A percentile compares a stretch with the other conserved stretches of the same genome.
These are phyloP conservation scores for Lysandra bellargus DNA, from an alignment of 2,888 invertebrate species.

Conservation along the genomic window DNA sequence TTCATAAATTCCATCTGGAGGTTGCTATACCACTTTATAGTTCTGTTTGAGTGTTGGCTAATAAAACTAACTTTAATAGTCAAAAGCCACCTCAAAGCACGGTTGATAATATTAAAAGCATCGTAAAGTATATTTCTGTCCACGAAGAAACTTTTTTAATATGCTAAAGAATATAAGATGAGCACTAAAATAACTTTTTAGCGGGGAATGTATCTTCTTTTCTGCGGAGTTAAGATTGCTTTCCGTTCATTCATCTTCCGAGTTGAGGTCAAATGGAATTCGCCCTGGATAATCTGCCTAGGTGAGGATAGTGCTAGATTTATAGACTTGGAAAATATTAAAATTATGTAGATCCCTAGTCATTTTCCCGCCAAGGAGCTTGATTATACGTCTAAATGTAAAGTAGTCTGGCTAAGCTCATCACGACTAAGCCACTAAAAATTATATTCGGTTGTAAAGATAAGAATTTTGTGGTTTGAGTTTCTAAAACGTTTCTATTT, in stretches of 20 bases:
- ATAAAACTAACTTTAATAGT: not conserved
- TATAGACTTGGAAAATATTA: not conserved
- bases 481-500: not conserved
- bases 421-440: not conserved
- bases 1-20: not conserved
- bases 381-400: constrained; percentile 20
- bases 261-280: constrained; percentile 7
- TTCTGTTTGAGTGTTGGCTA: not conserved
- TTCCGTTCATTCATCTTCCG: not conserved
- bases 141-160: constrained; percentile 14
- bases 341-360: constrained; percentile 17
- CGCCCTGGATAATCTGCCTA: constrained; percentile 17
- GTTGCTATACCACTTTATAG: not conserved
- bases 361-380: not conserved
- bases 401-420: not conserved
- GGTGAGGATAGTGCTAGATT: constrained; percentile 18
- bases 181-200: constrained; percentile 1
- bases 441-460: not conserved
- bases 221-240: not conserved
- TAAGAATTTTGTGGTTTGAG: not conserved
- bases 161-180: constrained; percentile 26
- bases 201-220: constrained; percentile 13
- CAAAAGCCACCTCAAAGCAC: constrained; percentile 13
- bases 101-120: constrained; percentile 19
- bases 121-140: constrained; percentile 6